phyloP scores from a whole-genome alignment of 2,888 invertebrate species.

The Sycophila texana region DNA sequence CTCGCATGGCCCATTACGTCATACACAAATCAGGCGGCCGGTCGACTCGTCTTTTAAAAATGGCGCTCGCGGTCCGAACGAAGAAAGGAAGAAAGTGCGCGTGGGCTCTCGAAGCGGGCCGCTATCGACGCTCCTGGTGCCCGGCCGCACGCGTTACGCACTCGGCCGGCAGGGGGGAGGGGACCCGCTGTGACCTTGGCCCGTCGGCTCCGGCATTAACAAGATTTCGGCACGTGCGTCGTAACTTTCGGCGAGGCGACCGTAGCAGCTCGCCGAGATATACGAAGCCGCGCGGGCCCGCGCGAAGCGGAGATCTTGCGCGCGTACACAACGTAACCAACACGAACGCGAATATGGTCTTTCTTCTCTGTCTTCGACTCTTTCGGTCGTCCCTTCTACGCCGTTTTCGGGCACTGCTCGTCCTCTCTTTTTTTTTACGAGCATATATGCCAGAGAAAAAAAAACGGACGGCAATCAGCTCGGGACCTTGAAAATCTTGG shows the following conservation, averaged over 20 bases:
- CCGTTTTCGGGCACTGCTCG: neutral
- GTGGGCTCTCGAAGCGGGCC: neutral
- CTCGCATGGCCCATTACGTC: slow-evolving; percentile 3
- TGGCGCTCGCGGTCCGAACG: slow-evolving; percentile 16
- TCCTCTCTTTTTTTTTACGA: neutral
- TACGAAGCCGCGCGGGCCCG: neutral
- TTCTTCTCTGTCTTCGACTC: slow-evolving; percentile 1
- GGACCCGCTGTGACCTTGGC: slow-evolving; percentile 64
- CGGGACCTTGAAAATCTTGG: slow-evolving; percentile 14
- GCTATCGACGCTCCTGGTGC: slow-evolving; percentile 44
- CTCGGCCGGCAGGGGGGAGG: neutral
- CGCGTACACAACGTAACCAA: no score
- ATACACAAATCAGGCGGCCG: slow-evolving; percentile 1
- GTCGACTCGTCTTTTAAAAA: slow-evolving; percentile 41
- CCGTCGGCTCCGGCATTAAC: slow-evolving; percentile 66
- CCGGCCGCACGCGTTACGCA: neutral
- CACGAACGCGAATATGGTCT: neutral
- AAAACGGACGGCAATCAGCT: neutral
- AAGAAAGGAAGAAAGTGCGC: neutral
- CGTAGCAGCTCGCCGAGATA: slow-evolving; percentile 35
- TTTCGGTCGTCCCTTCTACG: neutral
- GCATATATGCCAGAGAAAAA: neutral
- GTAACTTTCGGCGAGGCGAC: slow-evolving; percentile 64
- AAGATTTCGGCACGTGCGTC: slow-evolving; percentile 71
- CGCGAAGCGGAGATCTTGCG: no score